Base-by-base conservation (phyloP, 2,797 vertebrate genomes). In the Distichodus sexfasciatus region DNA sequence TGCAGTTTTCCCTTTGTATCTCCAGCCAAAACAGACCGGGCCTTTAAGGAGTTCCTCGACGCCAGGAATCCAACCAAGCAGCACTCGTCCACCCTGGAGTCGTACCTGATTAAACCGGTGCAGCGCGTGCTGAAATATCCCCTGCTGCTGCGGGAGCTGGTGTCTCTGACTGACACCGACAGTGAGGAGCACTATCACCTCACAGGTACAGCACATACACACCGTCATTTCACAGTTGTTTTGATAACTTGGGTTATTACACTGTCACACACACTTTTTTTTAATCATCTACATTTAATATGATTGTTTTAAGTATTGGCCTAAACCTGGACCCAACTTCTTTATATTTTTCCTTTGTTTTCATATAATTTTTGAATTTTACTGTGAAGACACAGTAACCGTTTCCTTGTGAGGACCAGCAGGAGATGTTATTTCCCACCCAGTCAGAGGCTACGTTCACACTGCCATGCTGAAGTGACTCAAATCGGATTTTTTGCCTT, bases 111-210 rank as follows among this genome's bases (percentile, higher is more conserved):
- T 82, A 99, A 99, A 83, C 97, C 97, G 0, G 96, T 99, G 35
- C 96, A 99, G 88, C 92, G 96, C 73, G 97, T 99, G 72, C 89
- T 99, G 54, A 99, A 98, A 87, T 99, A 99, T 59, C 97, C 97
- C 1, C 85, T 98, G 78, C 93, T 99, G 87, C 91, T 99, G 71
- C 87, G 91, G 85, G 96, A 98, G 85, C 91, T 99, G 59, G 97
- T 98, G 80, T 97, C 95, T 6, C 91, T 99, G 68, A 99, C 96
- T 0, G 94, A 99, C 53, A 78, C 83, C 0, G 95, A 99, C 79
- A 99, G 97, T 7, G 96, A 98, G 81, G 97, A 99, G 80, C 96
- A 98, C 79, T 94, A 97, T 71, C 97, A 99, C 82, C 90, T 98
- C 76, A 97, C 93, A 47, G 95, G 96, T 97, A 87, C 1, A 47